Conservation (phyloP, 2,113 vertebrate species). For the Gulo gulo region DNA sequence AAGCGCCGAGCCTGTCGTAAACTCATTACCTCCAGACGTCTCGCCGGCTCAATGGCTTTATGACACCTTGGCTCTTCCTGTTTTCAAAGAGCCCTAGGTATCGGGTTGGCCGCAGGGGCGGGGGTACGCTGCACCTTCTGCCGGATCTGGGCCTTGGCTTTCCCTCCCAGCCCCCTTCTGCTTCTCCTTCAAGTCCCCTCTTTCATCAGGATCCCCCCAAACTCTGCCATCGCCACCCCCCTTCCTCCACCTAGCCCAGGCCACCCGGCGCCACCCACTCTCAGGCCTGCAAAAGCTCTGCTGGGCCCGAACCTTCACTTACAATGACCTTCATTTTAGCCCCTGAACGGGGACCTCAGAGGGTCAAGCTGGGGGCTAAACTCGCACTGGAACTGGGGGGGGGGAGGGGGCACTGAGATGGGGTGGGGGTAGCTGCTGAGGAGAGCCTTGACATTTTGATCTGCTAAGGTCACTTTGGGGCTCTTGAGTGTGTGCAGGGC, state of each 20-base stretch:
- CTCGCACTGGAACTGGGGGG: conserved; percentile 23
- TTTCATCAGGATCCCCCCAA: conserved; percentile 68
- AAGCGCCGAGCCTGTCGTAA: conserved; percentile 93
- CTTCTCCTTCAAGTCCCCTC: conserved; percentile 55
- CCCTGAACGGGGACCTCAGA: conserved; percentile 75
- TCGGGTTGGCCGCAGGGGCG: conserved; percentile 88
- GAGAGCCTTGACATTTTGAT: conserved; percentile 68
- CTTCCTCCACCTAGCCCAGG: conserved; percentile 51
- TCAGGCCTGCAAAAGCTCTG: conserved; percentile 75
- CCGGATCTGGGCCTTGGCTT: conserved; percentile 78
- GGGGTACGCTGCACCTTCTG: conserved; percentile 88
- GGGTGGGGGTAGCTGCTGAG: background rate
- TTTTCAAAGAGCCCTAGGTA: conserved; percentile 94
- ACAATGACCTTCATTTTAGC: conserved; percentile 88
- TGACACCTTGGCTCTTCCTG: conserved; percentile 96
- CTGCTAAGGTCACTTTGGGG: conserved; percentile 65
- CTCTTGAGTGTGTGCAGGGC: conserved; percentile 11
- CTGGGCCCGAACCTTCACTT: conserved; percentile 78
- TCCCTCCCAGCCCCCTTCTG: conserved; percentile 57
- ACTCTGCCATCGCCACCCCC: conserved; percentile 39
- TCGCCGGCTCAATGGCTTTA: conserved; percentile 97
- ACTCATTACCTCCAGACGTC: conserved; percentile 99
- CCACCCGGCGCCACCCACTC: conserved; percentile 48
- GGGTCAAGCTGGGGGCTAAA: conserved; percentile 60
- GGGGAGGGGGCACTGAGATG: background rate